Base-by-base conservation (phyloP, 2,888 invertebrate species). In the Osmoderma eremita region DNA sequence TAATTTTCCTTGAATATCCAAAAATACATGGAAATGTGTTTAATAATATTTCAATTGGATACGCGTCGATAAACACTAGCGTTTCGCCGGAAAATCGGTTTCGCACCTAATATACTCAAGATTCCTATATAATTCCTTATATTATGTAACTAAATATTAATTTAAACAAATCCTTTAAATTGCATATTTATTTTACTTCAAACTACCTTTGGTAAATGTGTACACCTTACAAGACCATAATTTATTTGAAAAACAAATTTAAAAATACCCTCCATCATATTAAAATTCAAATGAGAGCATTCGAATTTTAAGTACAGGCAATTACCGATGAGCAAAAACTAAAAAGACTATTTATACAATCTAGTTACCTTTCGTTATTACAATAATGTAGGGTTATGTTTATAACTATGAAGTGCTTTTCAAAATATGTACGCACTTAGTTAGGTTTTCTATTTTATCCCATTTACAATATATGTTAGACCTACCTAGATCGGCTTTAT, bases 1-100 rank as follows among this genome's bases (percentile, higher is more conserved):
- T 66, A 51, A 63, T 70, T 70, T 54, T 63, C 66, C 70, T 69
- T 70, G 67, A 67, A 48, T 63, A 53, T 58, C 38, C 70, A 50
- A 69, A 70, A 70, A 70, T 70, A 70, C 42, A 45, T 61, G 30
- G 58, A 45, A 30, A 45, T 24, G 45, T 61, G 58, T 61, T 45
- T 61, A 61, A 61, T 61, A 61, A 42, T 45, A 61, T 61, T 61
- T 61, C 58, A 61, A 45, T 61, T 45, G 45, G 30, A 30, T 45
- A 8, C 30, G 22, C n/a, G 13, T 3, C 17, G n/a, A 48, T 20
- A 20, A 48, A 48, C 48, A 20, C 20, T 48, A 20, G n/a, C 18
- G 17, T 48, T 20, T 17, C 20, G 15, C 8, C 12, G 20, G 8
- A 48, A 18, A 48, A 48, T 20, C 10, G 20, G 1, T 48, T 48